phyloP scores from a whole-genome alignment of 2,888 invertebrate species.

The Pilophorus perplexus region DNA sequence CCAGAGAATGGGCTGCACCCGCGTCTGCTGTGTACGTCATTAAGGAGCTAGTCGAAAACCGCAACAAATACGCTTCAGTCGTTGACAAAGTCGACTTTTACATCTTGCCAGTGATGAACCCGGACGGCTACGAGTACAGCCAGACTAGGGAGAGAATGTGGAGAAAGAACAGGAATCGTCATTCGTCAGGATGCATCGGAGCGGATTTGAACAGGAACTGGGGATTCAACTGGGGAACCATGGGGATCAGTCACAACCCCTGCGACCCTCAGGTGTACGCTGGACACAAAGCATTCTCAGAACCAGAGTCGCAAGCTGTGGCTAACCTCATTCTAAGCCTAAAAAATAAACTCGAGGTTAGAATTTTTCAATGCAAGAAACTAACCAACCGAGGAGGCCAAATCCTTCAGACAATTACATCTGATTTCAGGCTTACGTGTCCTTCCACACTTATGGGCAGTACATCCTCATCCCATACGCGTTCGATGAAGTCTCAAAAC shows the following conservation, averaged over 20 bases:
- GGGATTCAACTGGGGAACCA: constrained; percentile 56
- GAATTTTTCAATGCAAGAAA: not conserved
- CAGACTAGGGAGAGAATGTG: constrained; percentile 69
- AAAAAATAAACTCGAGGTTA: constrained; percentile 34
- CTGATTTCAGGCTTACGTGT: constrained; percentile 68
- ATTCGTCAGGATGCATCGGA: constrained; percentile 59
- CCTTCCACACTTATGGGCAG: constrained; percentile 84
- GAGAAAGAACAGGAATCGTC: constrained; percentile 54
- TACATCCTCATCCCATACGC: constrained; percentile 86
- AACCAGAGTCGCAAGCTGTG: constrained; percentile 54
- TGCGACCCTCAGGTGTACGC: constrained; percentile 55
- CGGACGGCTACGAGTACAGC: constrained; percentile 84
- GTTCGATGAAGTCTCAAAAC: constrained; percentile 54
- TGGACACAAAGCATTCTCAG: constrained; percentile 54
- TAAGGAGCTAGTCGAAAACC: constrained; percentile 66
- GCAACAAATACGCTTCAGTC: constrained; percentile 67
- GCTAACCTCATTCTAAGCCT: constrained; percentile 51
- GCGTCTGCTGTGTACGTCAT: constrained; percentile 73
- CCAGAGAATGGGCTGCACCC: constrained; percentile 84
- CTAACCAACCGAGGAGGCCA: too few relatives aligned
- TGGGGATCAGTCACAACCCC: constrained; percentile 54
- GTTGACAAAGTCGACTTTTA: constrained; percentile 60
- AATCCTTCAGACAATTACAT: too few relatives aligned
- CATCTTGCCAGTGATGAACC: constrained; percentile 56
- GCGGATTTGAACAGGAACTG: constrained; percentile 84